These are phyloP conservation scores for Gallinago solitaria DNA, from an alignment of 2,797 vertebrate genomes.

Conservation along the genomic window DNA sequence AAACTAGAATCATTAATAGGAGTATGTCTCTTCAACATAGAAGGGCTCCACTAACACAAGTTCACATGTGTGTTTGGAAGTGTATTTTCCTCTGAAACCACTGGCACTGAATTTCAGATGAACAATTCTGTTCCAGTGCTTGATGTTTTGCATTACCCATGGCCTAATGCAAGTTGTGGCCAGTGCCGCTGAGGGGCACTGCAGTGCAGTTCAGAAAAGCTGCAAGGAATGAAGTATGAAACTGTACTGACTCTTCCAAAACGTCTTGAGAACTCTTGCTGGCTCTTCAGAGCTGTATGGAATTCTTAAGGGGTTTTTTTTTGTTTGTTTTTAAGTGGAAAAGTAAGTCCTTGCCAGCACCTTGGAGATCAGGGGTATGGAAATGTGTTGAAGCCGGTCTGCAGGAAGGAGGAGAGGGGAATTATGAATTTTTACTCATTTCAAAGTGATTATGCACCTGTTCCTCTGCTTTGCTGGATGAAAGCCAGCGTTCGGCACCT, in stretches of 20 bases:
- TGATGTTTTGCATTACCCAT: fast-evolving
- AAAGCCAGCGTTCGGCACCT: background rate
- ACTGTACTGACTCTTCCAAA: background rate
- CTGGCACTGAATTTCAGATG: fast-evolving
- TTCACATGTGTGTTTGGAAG: background rate
- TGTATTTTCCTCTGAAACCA: background rate
- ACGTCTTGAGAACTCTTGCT: background rate
- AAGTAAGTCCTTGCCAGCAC: background rate
- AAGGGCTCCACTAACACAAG: background rate
- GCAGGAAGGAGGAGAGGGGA: background rate
- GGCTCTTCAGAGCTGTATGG: background rate
- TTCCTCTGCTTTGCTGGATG: background rate
- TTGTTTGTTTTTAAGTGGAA: background rate
- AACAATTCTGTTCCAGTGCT: background rate
- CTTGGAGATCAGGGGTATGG: background rate
- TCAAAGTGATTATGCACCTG: background rate
- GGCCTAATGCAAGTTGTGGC: background rate
- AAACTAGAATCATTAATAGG: background rate
- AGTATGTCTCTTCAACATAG: background rate
- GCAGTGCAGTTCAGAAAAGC: background rate
- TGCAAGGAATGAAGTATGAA: background rate
- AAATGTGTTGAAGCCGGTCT: background rate
- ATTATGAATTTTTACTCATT: background rate
- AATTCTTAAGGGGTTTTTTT: background rate
- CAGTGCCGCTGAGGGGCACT: background rate